phyloP scores from a whole-genome alignment of 2,797 vertebrate species.

The Zalophus californianus region DNA sequence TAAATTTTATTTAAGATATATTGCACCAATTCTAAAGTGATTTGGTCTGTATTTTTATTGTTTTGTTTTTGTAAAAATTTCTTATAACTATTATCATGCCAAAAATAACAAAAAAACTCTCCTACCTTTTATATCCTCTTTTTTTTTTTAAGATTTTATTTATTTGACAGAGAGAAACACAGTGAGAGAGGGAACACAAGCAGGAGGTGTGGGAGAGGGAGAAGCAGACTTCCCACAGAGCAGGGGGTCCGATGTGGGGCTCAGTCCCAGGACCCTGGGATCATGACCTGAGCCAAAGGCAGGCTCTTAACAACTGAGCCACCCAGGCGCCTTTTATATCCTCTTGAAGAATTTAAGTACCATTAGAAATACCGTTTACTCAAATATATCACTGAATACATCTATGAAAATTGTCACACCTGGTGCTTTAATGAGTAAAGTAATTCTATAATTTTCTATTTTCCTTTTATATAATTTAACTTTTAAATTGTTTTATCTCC shows the following conservation, averaged over 20 bases:
- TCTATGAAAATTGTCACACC: background rate
- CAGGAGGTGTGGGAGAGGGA: too few relatives aligned
- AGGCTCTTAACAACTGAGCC: too few relatives aligned
- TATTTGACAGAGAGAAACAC: too few relatives aligned
- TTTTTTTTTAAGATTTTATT: too few relatives aligned
- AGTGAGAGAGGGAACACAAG: too few relatives aligned
- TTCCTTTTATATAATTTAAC: background rate
- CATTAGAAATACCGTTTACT: background rate
- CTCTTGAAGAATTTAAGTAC: background rate
- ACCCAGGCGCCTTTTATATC: background rate
- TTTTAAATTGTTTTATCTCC: background rate
- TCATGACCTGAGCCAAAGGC: too few relatives aligned
- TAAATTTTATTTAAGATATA: background rate
- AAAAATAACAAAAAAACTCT: background rate
- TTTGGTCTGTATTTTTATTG: background rate
- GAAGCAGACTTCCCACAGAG: too few relatives aligned
- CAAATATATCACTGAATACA: background rate
- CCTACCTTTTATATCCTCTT: background rate
- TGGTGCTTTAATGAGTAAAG: background rate
- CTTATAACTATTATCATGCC: background rate
- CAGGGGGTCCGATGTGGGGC: too few relatives aligned
- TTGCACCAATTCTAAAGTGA: background rate
- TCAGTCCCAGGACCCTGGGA: too few relatives aligned
- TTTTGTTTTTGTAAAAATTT: background rate
- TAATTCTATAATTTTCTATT: background rate